These are phyloP conservation scores for Coptodon rendalli DNA, from an alignment of 2,113 vertebrate genomes.

Conservation along the genomic window DNA sequence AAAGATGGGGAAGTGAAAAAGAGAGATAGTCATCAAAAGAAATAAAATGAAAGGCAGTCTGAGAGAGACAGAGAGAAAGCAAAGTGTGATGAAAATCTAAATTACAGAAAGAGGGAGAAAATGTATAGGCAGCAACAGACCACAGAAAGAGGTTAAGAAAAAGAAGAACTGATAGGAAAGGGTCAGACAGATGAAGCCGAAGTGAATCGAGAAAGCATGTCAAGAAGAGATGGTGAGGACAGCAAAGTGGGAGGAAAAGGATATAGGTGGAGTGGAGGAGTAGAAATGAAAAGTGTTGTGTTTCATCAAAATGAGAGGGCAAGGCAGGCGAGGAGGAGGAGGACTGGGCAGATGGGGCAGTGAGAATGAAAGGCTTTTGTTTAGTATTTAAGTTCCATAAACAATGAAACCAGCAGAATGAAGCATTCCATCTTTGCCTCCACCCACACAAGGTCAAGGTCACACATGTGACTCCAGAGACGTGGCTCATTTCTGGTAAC, in stretches of 20 bases:
- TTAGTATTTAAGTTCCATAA: slow-evolving; percentile 40
- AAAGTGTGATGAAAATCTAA: slow-evolving; percentile 36
- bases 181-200: neutral
- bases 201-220: neutral
- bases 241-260: neutral
- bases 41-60: slow-evolving; percentile 37
- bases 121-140: neutral
- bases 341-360: neutral
- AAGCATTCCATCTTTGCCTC: neutral
- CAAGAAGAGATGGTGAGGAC: neutral
- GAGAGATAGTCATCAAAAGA: slow-evolving; percentile 48
- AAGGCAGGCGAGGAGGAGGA: neutral
- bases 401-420: slow-evolving; percentile 36
- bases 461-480: neutral
- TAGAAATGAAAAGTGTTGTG: slow-evolving; percentile 13
- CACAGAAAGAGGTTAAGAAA: neutral
- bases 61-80: neutral
- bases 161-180: neutral
- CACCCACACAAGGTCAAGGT: neutral
- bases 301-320: slow-evolving; percentile 23
- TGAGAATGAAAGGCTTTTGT: slow-evolving; percentile 19
- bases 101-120: slow-evolving; percentile 7
- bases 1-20: slow-evolving; percentile 11
- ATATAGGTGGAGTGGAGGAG: neutral
- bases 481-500: neutral